phyloP scores from a whole-genome alignment of 2,113 vertebrate genomes.

The Cygnus atratus region DNA sequence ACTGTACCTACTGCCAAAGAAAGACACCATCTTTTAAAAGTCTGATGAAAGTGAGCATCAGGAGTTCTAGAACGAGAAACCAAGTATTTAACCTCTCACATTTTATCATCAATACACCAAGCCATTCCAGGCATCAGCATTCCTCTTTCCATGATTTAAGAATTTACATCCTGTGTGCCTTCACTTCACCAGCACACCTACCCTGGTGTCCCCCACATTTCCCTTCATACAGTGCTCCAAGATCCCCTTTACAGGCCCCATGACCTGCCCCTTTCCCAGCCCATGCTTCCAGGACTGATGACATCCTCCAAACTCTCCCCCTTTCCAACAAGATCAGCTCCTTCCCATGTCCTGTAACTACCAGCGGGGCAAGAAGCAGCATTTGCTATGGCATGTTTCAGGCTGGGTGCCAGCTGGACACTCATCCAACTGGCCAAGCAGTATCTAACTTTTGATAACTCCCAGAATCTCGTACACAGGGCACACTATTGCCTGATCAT shows the following conservation, averaged over 20 bases:
- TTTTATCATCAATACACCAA: neutral
- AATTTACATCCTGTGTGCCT: neutral
- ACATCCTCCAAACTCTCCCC: neutral
- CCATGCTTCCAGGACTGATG: neutral
- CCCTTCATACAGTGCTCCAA: accelerated
- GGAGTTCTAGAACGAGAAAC: neutral
- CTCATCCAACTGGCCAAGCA: neutral
- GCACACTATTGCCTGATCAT: neutral
- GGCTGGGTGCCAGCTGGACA: neutral
- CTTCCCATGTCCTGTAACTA: neutral
- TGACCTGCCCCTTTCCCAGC: neutral
- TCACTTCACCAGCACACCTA: neutral
- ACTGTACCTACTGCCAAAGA: neutral
- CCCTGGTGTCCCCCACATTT: neutral
- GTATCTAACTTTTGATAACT: neutral
- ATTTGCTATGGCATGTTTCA: neutral
- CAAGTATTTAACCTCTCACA: neutral
- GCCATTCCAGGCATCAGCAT: neutral
- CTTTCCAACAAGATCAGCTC: neutral
- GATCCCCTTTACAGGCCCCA: neutral
- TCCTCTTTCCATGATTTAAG: neutral
- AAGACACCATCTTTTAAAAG: neutral
- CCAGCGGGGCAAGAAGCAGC: neutral
- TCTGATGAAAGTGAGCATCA: neutral
- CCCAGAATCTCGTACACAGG: neutral